phyloP scores from a whole-genome alignment of 2,797 vertebrate genomes.

The Diglossa cyanea region DNA sequence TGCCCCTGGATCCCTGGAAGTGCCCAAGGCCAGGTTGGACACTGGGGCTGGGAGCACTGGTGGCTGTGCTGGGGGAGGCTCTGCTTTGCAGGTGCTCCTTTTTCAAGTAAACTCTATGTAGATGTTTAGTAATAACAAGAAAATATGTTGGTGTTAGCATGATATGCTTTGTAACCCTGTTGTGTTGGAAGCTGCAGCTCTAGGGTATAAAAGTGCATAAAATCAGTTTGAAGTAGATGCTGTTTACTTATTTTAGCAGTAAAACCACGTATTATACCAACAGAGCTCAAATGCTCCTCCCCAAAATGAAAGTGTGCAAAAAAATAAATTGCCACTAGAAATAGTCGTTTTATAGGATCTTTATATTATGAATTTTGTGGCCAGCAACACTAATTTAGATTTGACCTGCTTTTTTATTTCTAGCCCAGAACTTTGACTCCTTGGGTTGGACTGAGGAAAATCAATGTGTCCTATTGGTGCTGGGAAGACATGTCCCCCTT shows the following conservation, averaged over 20 bases:
- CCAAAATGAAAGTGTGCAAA: background rate
- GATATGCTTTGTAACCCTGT: background rate
- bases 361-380: background rate
- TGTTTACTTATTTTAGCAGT: background rate
- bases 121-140: background rate
- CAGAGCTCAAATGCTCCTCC: background rate
- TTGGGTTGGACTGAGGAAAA: constrained; percentile 95
- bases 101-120: background rate
- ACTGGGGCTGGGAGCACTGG: background rate
- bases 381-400: background rate
- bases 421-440: constrained; percentile 91
- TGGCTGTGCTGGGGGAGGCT: background rate
- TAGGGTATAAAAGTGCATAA: background rate
- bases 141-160: background rate
- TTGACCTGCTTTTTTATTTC: background rate
- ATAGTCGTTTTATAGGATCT: background rate
- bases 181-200: background rate
- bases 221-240: background rate
- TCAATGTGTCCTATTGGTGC: constrained; percentile 98
- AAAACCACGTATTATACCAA: background rate
- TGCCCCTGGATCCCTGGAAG: background rate
- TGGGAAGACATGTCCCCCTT: constrained; percentile 99
- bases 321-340: background rate
- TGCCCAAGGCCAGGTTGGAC: background rate
- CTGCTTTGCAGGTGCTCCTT: background rate